Evolutionary conservation across 30 jellyfish, hydroid and myxozoan species (phyloP).

Genomic region (Aurelia sp.): DNA sequence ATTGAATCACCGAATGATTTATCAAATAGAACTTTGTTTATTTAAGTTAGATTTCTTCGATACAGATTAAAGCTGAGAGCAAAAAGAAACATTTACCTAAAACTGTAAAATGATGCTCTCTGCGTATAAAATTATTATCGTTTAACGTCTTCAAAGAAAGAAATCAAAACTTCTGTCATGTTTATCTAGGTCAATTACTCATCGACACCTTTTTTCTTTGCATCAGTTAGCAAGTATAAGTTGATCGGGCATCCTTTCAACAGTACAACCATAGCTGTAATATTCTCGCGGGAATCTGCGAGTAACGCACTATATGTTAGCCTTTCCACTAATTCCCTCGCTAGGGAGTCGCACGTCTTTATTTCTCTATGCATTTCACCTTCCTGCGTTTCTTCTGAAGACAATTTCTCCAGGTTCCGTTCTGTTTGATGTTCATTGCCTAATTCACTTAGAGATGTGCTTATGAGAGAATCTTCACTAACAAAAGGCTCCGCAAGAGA

Average conservation of each 20-base stretch:
- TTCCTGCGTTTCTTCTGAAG: neutral
- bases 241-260: constrained; percentile 74
- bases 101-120: too few relatives aligned
- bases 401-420: neutral
- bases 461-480: neutral
- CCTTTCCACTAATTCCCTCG: constrained; percentile 66
- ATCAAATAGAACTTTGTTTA: too few relatives aligned
- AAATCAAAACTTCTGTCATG: too few relatives aligned
- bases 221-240: constrained; percentile 59
- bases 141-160: too few relatives aligned
- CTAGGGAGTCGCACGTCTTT: constrained; percentile 57
- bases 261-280: constrained; percentile 57
- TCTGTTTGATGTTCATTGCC: neutral
- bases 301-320: constrained; percentile 60
- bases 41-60: too few relatives aligned
- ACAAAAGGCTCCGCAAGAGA: neutral
- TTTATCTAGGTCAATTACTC: too few relatives aligned
- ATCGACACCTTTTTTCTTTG: neutral
- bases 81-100: too few relatives aligned
- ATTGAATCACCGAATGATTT: too few relatives aligned
- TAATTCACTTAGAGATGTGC: neutral
- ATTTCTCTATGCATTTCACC: constrained; percentile 22
- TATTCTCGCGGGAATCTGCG: constrained; percentile 76
- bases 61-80: too few relatives aligned
- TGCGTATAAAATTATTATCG: too few relatives aligned